Evolutionary conservation across 2,888 invertebrate genomes (phyloP).

Genomic region (Cabera pusaria): DNA sequence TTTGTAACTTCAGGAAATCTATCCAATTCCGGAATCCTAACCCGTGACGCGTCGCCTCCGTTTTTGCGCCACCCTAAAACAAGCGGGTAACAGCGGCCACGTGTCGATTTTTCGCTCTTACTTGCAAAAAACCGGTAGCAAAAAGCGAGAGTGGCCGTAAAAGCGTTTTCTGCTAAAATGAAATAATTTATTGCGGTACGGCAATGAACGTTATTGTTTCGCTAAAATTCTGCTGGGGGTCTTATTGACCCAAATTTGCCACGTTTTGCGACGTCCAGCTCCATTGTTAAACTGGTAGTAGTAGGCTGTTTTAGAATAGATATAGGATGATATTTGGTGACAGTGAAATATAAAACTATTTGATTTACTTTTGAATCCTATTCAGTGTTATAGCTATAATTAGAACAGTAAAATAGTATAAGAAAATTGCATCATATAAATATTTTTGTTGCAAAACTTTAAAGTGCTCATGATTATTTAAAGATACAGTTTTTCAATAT

Average conservation of each 20-base stretch:
- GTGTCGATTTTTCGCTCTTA: constrained; percentile 66
- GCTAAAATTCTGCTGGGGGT: constrained; percentile 30
- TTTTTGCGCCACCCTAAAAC: constrained; percentile 29
- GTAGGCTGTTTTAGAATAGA: constrained; percentile 27
- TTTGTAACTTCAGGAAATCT: no score
- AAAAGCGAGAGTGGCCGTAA: constrained; percentile 66
- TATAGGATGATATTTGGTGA: constrained; percentile 34
- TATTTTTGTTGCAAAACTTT: no score
- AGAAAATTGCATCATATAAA: no score
- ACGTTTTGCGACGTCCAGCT: constrained; percentile 45
- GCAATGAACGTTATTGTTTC: constrained; percentile 52
- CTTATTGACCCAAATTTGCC: constrained; percentile 43
- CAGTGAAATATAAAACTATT: no score
- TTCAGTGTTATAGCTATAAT: no score
- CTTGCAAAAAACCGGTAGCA: constrained; percentile 64
- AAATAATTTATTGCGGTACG: constrained; percentile 64
- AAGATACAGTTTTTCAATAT: no score
- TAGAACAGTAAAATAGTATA: no score
- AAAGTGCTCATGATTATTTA: no score
- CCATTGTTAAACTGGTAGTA: constrained; percentile 40
- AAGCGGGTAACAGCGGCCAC: constrained; percentile 58
- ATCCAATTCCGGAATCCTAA: constrained; percentile 16
- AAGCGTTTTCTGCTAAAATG: constrained; percentile 55
- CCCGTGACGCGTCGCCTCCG: constrained; percentile 24
- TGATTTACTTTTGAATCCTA: no score